A percentile compares a stretch with the other conserved stretches of the same genome.
Evolutionary conservation across 2,797 vertebrate genomes (phyloP).

Genomic region (Cuculus canorus): DNA sequence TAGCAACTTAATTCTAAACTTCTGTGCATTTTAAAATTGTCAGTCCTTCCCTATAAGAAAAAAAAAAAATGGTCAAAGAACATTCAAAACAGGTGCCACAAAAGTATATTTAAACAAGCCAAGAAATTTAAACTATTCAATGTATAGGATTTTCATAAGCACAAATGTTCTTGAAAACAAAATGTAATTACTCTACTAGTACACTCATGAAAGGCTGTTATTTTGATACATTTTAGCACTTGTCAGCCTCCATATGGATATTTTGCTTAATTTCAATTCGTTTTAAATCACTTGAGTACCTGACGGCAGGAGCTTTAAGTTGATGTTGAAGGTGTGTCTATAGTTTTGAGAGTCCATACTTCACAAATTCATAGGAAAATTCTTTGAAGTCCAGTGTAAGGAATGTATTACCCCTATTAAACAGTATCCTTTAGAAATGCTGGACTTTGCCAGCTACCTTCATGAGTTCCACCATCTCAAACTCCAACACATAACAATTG

Average conservation of each 20-base stretch:
- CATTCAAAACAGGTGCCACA: not conserved
- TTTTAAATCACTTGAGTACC: not conserved
- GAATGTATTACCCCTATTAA: not conserved
- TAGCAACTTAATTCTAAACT: constrained; percentile 14
- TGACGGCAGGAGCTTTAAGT: not conserved
- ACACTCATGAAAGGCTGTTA: not conserved
- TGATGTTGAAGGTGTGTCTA: not conserved
- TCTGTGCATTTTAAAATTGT: not conserved
- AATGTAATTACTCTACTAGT: not conserved
- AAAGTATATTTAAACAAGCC: not conserved
- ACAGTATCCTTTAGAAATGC: not conserved
- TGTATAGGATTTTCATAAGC: not conserved
- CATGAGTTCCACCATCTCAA: not conserved
- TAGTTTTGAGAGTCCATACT: not conserved
- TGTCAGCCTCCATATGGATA: not conserved
- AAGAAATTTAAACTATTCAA: not conserved
- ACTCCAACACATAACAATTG: not conserved
- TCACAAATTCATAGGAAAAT: not conserved
- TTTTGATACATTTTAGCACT: not conserved
- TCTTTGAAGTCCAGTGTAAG: not conserved
- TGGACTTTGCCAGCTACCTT: not conserved
- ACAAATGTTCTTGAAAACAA: constrained; percentile 3
- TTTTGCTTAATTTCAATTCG: not conserved
- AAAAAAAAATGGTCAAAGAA: not conserved
- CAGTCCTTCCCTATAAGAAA: not conserved